Evolutionary conservation across 2,797 vertebrate genomes (phyloP).

Genomic region (Eutrigla gurnardus): DNA sequence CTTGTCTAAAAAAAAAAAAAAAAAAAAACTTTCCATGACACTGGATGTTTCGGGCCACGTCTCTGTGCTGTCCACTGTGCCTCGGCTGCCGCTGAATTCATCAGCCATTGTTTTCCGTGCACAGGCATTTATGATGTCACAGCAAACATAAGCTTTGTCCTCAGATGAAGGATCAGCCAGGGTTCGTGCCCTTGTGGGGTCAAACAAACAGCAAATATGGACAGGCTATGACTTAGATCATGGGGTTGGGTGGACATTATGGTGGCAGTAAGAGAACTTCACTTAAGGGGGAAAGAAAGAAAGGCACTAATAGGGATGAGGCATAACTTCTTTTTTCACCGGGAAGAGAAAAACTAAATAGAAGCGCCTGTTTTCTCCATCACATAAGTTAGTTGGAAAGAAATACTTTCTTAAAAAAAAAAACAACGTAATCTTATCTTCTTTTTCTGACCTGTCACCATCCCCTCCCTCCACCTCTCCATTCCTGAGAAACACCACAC

Average conservation of each 20-base stretch:
- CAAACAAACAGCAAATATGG: conserved; percentile 83
- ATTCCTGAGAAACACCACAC: conserved; percentile 18
- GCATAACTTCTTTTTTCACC: not conserved
- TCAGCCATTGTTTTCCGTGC: conserved; percentile 80
- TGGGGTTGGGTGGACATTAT: conserved; percentile 60
- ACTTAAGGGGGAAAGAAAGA: conserved; percentile 19
- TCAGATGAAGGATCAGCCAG: conserved; percentile 81
- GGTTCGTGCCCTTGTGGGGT: conserved; percentile 74
- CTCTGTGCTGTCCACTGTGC: conserved; percentile 67
- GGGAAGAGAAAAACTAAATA: not conserved
- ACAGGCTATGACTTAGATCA: conserved; percentile 66
- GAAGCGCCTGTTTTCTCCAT: not conserved
- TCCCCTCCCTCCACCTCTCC: conserved; percentile 4
- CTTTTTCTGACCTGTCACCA: conserved; percentile 3
- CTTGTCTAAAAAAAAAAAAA: conserved; percentile 60
- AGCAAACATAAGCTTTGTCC: conserved; percentile 85
- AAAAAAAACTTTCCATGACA: conserved; percentile 79
- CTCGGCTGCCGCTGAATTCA: conserved; percentile 69
- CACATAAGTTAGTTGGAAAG: not conserved
- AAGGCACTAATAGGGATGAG: not conserved
- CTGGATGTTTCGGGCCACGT: conserved; percentile 62
- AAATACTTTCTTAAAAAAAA: not conserved
- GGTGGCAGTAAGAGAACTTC: conserved; percentile 39
- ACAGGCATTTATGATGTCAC: conserved; percentile 83
- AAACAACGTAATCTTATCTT: conserved; percentile 41